These are phyloP conservation scores for Leptinotarsa peninsularis DNA, from an alignment of 2,888 invertebrate species.

Conservation along the genomic window DNA sequence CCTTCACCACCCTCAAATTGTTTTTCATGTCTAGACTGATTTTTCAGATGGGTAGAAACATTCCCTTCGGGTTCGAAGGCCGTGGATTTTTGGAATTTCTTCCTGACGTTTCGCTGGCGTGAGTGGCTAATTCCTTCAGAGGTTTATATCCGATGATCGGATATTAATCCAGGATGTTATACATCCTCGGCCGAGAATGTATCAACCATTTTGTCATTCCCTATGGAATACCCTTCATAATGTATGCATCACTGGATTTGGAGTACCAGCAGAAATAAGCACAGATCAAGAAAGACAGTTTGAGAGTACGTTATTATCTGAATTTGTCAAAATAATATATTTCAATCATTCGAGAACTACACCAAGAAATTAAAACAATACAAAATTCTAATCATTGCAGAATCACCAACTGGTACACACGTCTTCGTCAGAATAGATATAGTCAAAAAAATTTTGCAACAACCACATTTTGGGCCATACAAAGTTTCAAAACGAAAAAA, in stretches of 20 bases:
- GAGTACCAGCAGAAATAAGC: conserved; percentile 57
- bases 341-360: conserved; percentile 1
- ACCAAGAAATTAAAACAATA: conserved; percentile 6
- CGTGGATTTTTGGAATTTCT: too few species aligned
- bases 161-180: too few species aligned
- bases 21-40: conserved; percentile 33
- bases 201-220: too few species aligned
- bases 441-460: neutral
- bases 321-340: conserved; percentile 28
- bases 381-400: neutral
- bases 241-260: conserved; percentile 46
- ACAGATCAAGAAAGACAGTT: conserved; percentile 60
- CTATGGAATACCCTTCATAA: conserved; percentile 22
- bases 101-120: too few species aligned
- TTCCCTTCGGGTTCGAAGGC: too few species aligned
- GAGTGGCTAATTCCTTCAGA: conserved; percentile 9
- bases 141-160: conserved; percentile 31
- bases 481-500: neutral
- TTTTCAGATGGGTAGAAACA: too few species aligned
- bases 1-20: conserved; percentile 48
- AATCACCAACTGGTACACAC: neutral
- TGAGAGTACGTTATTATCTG: conserved; percentile 51
- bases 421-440: neutral
- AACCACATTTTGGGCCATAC: neutral
- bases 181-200: too few species aligned